Evolutionary conservation across 2,113 vertebrate species (phyloP).

Genomic region (Larimichthys crocea): DNA sequence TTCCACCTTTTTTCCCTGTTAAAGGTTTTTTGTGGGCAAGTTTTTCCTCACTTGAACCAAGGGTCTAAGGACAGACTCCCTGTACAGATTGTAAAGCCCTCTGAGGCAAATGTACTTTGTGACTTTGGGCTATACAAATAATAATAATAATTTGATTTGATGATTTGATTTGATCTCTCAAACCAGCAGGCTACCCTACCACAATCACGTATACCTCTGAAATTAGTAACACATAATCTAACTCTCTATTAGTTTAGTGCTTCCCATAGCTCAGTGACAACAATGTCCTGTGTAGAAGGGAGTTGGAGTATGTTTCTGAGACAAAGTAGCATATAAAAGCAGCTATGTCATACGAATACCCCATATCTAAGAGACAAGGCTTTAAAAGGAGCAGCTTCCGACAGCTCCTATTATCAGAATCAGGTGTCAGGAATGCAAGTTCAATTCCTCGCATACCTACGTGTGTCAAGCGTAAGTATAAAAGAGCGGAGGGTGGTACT

Average conservation of each 20-base stretch:
- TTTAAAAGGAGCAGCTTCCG: constrained; percentile 85
- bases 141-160: too few relatives aligned
- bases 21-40: too few relatives aligned
- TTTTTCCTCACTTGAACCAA: too few relatives aligned
- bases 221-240: constrained; percentile 55
- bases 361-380: constrained; percentile 70
- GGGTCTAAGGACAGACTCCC: too few relatives aligned
- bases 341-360: constrained; percentile 70
- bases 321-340: constrained; percentile 51
- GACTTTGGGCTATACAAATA: too few relatives aligned
- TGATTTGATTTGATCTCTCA: not conserved
- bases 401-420: constrained; percentile 80
- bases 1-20: too few relatives aligned
- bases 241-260: constrained; percentile 42
- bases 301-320: constrained; percentile 52
- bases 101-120: too few relatives aligned
- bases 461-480: constrained; percentile 75
- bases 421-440: constrained; percentile 84
- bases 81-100: too few relatives aligned
- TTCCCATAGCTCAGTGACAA: constrained; percentile 61
- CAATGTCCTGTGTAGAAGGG: constrained; percentile 25
- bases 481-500: constrained; percentile 64
- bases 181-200: not conserved
- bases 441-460: constrained; percentile 80
- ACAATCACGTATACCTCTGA: constrained; percentile 31